Evolutionary conservation across 2,113 vertebrate species (phyloP).

Genomic region (Ptychochromis oligacanthus): DNA sequence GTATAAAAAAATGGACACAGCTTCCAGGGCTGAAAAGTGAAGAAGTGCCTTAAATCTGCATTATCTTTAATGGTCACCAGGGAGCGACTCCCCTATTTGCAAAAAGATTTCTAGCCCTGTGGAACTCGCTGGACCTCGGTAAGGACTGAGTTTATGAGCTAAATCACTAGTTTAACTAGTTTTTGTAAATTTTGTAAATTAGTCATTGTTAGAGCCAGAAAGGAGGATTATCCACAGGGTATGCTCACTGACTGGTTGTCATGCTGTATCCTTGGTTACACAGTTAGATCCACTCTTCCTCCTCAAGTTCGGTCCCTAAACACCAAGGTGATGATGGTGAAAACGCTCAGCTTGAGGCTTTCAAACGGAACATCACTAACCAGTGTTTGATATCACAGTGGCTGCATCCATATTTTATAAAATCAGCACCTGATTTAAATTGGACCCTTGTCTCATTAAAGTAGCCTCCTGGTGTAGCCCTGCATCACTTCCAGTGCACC

Average conservation of each 20-base stretch:
- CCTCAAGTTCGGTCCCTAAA: neutral
- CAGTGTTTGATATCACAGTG: no score
- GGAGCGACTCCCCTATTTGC: neutral
- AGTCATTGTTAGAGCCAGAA: neutral
- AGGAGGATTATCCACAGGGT: neutral
- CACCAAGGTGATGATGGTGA: neutral
- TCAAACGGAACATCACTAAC: accelerated
- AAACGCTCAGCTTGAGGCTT: neutral
- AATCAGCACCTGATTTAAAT: neutral
- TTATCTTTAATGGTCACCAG: neutral
- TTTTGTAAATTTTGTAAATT: neutral
- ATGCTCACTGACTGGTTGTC: no score
- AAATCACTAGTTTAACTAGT: no score
- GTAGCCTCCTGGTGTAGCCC: neutral
- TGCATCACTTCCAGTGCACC: accelerated
- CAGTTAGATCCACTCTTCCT: neutral
- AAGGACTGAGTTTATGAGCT: neutral
- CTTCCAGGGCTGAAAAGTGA: neutral
- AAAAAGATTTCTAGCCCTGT: neutral
- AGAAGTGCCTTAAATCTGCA: neutral
- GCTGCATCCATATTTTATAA: no score
- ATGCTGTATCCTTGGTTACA: neutral
- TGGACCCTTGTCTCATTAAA: neutral
- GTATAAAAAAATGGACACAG: neutral
- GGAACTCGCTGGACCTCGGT: no score